Percentiles rank a stretch among this genome's conserved stretches.
These are phyloP conservation scores for Cydia amplana DNA, from an alignment of 1,140 invertebrate genomes.

Conservation along the genomic window DNA sequence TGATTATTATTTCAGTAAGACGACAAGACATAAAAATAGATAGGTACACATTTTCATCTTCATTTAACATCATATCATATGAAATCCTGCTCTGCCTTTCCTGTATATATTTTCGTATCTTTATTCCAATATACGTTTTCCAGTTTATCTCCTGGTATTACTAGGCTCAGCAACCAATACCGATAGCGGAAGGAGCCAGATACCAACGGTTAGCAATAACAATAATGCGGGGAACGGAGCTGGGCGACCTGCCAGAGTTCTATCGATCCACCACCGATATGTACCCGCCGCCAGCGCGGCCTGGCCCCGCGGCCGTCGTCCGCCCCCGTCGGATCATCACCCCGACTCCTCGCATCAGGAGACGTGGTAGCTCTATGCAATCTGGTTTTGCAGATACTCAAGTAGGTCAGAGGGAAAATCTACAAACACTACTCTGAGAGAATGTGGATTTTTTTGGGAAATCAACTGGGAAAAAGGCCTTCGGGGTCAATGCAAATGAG, in stretches of 20 bases:
- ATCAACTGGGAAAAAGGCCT: conserved; percentile 61
- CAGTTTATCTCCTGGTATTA: conserved; percentile 56
- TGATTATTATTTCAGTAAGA: conserved; percentile 6
- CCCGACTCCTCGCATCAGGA: conserved; percentile 43
- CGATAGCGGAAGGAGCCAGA: conserved; percentile 60
- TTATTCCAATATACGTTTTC: conserved; percentile 47
- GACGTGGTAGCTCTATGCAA: conserved; percentile 50
- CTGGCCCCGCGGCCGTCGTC: conserved; percentile 60
- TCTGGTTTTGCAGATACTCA: conserved; percentile 60
- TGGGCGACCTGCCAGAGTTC: conserved; percentile 75
- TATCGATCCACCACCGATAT: conserved; percentile 64
- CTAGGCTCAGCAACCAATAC: conserved; percentile 67
- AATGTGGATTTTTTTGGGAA: conserved; percentile 69
- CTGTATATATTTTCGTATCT: conserved; percentile 35
- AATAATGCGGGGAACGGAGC: conserved; percentile 72
- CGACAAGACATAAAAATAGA: conserved; percentile 9
- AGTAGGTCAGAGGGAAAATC: conserved; percentile 78
- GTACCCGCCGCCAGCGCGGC: conserved; percentile 53
- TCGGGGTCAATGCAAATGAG: conserved; percentile 71
- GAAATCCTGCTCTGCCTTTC: conserved; percentile 8
- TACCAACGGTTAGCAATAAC: conserved; percentile 73
- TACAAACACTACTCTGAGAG: conserved; percentile 72
- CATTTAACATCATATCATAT: conserved; percentile 20
- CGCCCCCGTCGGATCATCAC: conserved; percentile 45
- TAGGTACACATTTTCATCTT: conserved; percentile 19